Conservation (phyloP, 2,888 invertebrate genomes). For the Nephrotoma guestfalica region DNA sequence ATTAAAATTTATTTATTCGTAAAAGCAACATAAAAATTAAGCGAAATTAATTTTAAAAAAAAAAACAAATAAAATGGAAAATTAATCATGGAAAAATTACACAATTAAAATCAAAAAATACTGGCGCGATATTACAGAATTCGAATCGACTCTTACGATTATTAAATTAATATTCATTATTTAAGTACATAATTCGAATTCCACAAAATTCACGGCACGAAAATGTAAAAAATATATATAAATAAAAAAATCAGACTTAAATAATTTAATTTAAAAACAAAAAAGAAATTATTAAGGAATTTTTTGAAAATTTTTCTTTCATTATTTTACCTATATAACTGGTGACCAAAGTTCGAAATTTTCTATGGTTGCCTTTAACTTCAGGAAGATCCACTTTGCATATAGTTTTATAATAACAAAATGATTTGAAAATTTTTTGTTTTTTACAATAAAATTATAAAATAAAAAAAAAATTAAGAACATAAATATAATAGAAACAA, state of each 20-base stretch:
- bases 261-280: not conserved
- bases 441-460: not conserved
- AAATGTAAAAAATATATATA: not conserved
- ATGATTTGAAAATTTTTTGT: not conserved
- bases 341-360: conserved; percentile 99
- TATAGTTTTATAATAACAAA: conserved; percentile 14
- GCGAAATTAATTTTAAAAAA: not conserved
- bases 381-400: conserved; percentile 90
- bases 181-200: not conserved
- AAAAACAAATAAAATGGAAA: not conserved
- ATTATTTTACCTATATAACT: conserved; percentile 87
- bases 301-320: not conserved
- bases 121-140: not conserved
- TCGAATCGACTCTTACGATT: not conserved
- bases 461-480: not conserved
- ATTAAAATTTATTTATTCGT: not conserved
- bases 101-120: not conserved
- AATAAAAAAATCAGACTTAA: not conserved
- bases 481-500: not conserved
- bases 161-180: not conserved
- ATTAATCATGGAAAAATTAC: not conserved
- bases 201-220: not conserved
- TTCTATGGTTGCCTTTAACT: conserved; percentile 96
- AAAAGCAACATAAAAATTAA: not conserved
- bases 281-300: not conserved